phyloP scores from a whole-genome alignment of 2,888 invertebrate genomes.

The Dolichopus griseipennis region DNA sequence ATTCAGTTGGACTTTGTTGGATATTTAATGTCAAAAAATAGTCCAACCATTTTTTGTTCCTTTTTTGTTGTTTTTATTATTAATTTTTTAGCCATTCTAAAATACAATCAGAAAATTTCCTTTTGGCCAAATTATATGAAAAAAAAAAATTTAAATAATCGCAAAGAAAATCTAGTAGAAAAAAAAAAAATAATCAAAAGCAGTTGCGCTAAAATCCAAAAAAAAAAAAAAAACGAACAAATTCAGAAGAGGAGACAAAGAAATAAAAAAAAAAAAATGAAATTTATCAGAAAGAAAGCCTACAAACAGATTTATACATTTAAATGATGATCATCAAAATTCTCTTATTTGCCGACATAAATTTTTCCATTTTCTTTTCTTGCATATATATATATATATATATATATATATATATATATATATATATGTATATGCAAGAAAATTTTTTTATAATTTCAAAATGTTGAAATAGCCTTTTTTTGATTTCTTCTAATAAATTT shows the following conservation, averaged over 20 bases:
- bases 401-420: too few relatives aligned
- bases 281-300: background rate
- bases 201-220: too few relatives aligned
- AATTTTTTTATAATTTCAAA: too few relatives aligned
- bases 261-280: too few relatives aligned
- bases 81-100: background rate
- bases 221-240: too few relatives aligned
- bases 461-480: too few relatives aligned
- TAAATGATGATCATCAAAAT: background rate
- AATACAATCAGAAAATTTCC: background rate
- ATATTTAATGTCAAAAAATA: background rate
- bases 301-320: background rate
- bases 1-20: background rate
- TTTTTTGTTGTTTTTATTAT: background rate
- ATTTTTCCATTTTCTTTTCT: background rate
- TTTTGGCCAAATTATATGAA: conserved; percentile 1
- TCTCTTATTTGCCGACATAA: background rate
- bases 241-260: too few relatives aligned
- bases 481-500: too few relatives aligned
- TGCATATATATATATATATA: too few relatives aligned
- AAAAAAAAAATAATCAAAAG: too few relatives aligned
- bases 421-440: too few relatives aligned
- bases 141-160: background rate
- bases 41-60: background rate
- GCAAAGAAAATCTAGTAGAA: too few relatives aligned